phyloP scores from a whole-genome alignment of 1,140 invertebrate genomes.

The Zophobas atratus region DNA sequence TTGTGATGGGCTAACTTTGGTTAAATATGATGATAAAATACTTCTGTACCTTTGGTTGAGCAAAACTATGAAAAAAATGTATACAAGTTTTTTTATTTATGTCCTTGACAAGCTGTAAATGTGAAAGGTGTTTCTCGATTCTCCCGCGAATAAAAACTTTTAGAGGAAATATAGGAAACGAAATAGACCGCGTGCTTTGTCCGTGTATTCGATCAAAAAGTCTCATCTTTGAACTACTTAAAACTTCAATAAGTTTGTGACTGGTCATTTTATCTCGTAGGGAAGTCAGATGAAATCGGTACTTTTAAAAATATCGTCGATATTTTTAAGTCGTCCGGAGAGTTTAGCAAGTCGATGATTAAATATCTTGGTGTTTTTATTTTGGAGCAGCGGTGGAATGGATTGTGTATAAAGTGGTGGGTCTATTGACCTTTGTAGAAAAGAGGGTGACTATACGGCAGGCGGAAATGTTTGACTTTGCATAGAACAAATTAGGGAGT shows the following conservation, averaged over 20 bases:
- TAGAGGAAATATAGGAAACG: not conserved
- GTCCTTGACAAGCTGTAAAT: not conserved
- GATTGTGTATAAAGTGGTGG: not conserved
- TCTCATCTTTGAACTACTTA: conserved; percentile 19
- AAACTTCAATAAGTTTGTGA: conserved; percentile 15
- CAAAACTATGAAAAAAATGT: no score
- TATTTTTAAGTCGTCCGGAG: no score
- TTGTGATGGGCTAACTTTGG: no score
- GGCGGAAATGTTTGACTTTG: conserved; percentile 14
- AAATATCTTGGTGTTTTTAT: no score
- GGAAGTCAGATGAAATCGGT: not conserved
- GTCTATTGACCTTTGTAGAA: not conserved
- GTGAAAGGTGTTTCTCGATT: conserved; percentile 15
- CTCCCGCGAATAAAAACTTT: not conserved
- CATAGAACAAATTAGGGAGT: conserved; percentile 25
- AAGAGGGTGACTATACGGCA: not conserved
- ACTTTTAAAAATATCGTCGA: no score
- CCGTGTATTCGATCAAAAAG: conserved; percentile 16
- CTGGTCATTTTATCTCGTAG: conserved; percentile 4
- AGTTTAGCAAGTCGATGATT: no score
- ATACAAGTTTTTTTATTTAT: not conserved
- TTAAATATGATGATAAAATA: no score
- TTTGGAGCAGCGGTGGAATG: no score
- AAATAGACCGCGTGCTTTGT: conserved; percentile 7
- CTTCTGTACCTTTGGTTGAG: no score